Evolutionary conservation across 2,113 vertebrate species (phyloP).

Genomic region (Plestiodon gilberti): DNA sequence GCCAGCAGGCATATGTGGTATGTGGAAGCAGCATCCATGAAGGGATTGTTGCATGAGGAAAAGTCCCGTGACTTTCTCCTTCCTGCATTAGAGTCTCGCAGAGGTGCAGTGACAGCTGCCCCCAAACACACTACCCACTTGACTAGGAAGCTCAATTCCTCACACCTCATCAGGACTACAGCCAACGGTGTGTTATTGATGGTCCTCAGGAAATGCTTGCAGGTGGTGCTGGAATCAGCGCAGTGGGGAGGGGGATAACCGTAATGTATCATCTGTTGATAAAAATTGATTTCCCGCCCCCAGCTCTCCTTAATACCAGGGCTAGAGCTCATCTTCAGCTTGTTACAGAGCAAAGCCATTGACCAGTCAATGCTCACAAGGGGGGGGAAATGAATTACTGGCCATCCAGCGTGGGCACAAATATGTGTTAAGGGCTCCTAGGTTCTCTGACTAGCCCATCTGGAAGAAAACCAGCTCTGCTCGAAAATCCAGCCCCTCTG

Average conservation of each 20-base stretch:
- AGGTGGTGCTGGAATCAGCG: background rate
- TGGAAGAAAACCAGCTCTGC: no score
- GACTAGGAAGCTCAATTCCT: background rate
- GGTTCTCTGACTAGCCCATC: background rate
- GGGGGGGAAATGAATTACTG: no score
- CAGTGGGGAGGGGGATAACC: background rate
- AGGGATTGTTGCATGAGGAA: no score
- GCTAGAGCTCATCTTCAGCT: background rate
- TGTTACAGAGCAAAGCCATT: background rate
- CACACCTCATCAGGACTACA: background rate
- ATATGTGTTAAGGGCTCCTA: background rate
- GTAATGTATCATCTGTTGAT: background rate
- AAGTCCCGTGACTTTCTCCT: background rate
- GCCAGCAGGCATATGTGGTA: no score
- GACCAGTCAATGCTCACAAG: background rate
- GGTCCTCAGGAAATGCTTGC: background rate
- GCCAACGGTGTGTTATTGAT: background rate
- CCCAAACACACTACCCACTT: background rate
- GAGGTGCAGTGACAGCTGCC: background rate
- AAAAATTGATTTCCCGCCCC: background rate
- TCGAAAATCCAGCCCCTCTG: no score
- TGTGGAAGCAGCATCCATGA: no score
- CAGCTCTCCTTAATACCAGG: background rate
- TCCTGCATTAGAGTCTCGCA: background rate
- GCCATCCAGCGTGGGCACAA: background rate